Percentiles rank a stretch among this genome's conserved stretches.
These are phyloP conservation scores for Liasis olivaceus DNA, from an alignment of 2,797 vertebrate genomes.

Conservation along the genomic window DNA sequence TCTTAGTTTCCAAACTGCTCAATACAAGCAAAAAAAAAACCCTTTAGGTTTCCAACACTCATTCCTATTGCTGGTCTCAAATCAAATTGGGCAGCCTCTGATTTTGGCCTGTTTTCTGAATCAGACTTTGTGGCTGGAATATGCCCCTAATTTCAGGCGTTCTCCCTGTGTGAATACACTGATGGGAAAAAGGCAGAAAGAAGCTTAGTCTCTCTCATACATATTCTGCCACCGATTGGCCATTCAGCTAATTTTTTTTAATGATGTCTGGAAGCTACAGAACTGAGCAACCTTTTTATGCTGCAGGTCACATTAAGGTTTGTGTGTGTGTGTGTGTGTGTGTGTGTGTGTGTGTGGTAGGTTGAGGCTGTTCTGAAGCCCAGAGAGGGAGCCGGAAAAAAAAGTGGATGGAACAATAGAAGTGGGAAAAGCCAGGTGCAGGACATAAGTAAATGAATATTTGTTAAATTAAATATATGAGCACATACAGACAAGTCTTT, in stretches of 20 bases:
- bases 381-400: neutral
- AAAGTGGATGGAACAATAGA: neutral
- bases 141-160: neutral
- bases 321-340: too few relatives aligned
- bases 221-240: neutral
- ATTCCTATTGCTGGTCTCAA: neutral
- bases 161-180: neutral
- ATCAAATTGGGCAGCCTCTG: neutral
- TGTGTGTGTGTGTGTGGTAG: neutral
- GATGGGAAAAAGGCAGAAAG: neutral
- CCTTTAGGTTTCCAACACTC: neutral
- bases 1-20: neutral
- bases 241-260: neutral
- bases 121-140: neutral
- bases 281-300: neutral
- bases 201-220: neutral
- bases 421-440: neutral
- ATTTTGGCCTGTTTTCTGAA: neutral
- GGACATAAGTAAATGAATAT: neutral
- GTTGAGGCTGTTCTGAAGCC: neutral
- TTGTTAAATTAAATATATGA: neutral
- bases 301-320: neutral
- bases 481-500: neutral
- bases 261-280: neutral
- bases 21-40: neutral